Percentiles rank a stretch among this genome's conserved stretches.
Evolutionary conservation across 2,888 invertebrate genomes (phyloP).

Genomic region (Thera obeliscata): DNA sequence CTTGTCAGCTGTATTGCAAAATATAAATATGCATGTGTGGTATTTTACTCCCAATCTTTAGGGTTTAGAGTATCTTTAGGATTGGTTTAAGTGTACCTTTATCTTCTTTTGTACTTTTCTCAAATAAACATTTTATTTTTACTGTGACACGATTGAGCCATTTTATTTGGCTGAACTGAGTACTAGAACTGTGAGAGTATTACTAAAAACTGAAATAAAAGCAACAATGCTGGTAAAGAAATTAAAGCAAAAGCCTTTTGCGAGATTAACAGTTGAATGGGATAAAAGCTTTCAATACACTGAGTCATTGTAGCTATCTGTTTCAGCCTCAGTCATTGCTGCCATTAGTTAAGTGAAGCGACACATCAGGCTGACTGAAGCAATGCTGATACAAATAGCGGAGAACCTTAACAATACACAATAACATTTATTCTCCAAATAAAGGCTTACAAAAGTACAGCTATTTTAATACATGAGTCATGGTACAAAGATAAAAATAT

Average conservation of each 20-base stretch:
- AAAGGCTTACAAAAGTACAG: no score
- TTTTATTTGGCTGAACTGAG: not conserved
- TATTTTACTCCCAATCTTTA: no score
- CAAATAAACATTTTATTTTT: not conserved
- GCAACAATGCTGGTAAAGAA: constrained; percentile 17
- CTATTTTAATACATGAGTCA: no score
- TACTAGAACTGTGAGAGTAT: no score
- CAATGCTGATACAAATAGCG: not conserved
- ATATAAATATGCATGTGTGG: no score
- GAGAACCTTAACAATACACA: not conserved
- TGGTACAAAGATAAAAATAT: not conserved
- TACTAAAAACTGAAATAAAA: constrained; percentile 2
- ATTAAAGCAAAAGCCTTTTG: constrained; percentile 15
- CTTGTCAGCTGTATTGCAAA: no score
- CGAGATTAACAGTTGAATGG: constrained; percentile 26
- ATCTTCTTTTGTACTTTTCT: not conserved
- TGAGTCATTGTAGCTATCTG: constrained; percentile 30
- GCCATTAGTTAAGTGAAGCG: constrained; percentile 31
- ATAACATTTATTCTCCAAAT: no score
- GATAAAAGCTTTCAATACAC: constrained; percentile 34
- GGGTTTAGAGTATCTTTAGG: not conserved
- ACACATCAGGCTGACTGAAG: constrained; percentile 8
- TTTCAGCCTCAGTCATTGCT: constrained; percentile 25
- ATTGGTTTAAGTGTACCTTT: not conserved
- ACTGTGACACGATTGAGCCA: not conserved